Evolutionary conservation across 2,888 invertebrate species (phyloP), one percentile per base, ranked within the genome.

Genomic region (Brachyptera risi): DNA sequence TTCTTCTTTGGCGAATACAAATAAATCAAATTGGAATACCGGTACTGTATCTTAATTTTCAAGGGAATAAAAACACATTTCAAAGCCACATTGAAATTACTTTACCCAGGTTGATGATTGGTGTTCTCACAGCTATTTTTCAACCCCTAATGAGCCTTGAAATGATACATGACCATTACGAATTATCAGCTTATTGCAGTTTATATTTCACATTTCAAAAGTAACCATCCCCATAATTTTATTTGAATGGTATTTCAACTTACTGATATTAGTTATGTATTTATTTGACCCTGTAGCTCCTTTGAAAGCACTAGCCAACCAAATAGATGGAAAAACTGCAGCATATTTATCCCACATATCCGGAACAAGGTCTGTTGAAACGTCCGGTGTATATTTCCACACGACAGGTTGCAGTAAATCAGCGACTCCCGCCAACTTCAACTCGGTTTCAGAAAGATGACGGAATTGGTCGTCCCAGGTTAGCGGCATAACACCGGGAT

Each of bases 381-480:
- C 74, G 68, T 77, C 68, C 60, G 71, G 73, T 1, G 78, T 74
- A 68, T 89, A 89, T 61, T 84, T 81, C 89, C 89, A 89, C n/a
- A 84, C 81, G 0, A 89, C 85, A 0, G 85, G 84, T 68, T 86
- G 83, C 0, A 87, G 73, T 59, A 81, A 71, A 54, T 73, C 70
- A n/a, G 80, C 76, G 13, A 81, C 66, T 9, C 75, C 73, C 58
- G 75, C 78, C 3, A 73, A 71, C 54, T 72, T 69, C 67, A 83
- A 78, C 59, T 79, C 75, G 5, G 73, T 69, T 1, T 78, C 73
- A 5, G 76, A 76, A 31, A 85, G 78, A 7, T 77, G 73, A 21
- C 89, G 77, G 58, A 92, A 80, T 80, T 91, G 88, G 69, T 93
- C 92, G 68, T 92, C 91, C 92, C 92, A 92, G 71, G 90, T 85